Evolutionary conservation across 2,797 vertebrate species (phyloP), one percentile per base, ranked within the genome.

Genomic region (Menidia menidia): DNA sequence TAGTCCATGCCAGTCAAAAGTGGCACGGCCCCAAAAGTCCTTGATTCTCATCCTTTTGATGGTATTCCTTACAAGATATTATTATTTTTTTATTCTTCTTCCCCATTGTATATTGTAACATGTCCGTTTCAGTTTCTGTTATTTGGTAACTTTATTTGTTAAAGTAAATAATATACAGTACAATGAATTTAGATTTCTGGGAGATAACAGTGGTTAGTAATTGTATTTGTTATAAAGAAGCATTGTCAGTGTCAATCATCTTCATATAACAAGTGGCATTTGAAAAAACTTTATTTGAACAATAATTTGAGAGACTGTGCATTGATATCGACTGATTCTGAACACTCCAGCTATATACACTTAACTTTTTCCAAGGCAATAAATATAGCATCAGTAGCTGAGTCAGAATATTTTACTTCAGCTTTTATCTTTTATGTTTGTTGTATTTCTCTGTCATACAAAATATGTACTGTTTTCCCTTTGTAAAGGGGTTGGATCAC

Each of bases 1-100:
- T 45, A 53, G 50, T 71, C 66, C 14, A 16, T 77, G 80, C 64
- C 84, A 84, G 79, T 86, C 88, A 85, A 64, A 67, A 80, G 73
- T 18, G 50, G 64, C 68, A 62, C 48, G 66, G 65, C 54, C 80
- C 68, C 87, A 78, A 68, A 25, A 25, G 25, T 25, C 25, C 25
- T 25, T 25, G 25, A 25, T 25, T 25, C 6, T 30, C 50, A 14
- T 52, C 25, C 25, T 1, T 25, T 25, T 25, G 25, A 25, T 25
- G 25, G 25, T 25, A 25, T 25, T 25, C 25, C 25, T 25, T 25
- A 25, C 2, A 25, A 25, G 25, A 25, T 25, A 2, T 25, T 25
- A 2, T 25, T 25, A 25, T 25, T 25, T 25, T 25, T 50, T 19
- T 19, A 12, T 44, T 14, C 15, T 15, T 44, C 7, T 50, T 16